A percentile compares a stretch with the other conserved stretches of the same genome.
Evolutionary conservation across 2,888 invertebrate genomes (phyloP).

Genomic region (Esperia sulphurella): DNA sequence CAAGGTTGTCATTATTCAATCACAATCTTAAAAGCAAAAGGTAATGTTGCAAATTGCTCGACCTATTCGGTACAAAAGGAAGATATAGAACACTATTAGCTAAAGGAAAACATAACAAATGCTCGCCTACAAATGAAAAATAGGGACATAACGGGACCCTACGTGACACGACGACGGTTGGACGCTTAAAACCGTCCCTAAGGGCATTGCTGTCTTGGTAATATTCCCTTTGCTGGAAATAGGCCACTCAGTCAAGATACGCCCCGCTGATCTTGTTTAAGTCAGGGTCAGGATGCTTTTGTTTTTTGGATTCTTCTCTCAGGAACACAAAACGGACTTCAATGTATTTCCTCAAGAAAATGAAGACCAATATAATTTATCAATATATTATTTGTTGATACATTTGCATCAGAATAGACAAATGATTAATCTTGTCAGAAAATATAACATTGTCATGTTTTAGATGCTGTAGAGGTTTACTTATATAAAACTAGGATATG

Average conservation of each 20-base stretch:
- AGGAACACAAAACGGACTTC: too few species aligned
- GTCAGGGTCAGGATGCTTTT: slow-evolving; percentile 10
- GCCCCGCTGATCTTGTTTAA: slow-evolving; percentile 27
- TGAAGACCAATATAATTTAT: too few species aligned
- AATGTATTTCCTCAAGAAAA: too few species aligned
- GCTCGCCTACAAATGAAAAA: slow-evolving; percentile 48
- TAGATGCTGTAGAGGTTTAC: too few species aligned
- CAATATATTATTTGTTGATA: too few species aligned
- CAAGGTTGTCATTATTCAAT: neutral
- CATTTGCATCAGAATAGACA: too few species aligned
- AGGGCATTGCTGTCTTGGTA: slow-evolving; percentile 25
- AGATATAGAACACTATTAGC: slow-evolving; percentile 16
- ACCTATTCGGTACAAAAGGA: slow-evolving; percentile 10
- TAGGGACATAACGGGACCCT: slow-evolving; percentile 51
- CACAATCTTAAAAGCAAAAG: neutral
- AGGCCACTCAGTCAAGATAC: slow-evolving; percentile 51
- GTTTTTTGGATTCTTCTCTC: neutral
- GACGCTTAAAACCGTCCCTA: slow-evolving; percentile 30
- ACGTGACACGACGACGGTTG: slow-evolving; percentile 39
- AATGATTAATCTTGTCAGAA: too few species aligned
- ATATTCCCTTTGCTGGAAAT: slow-evolving; percentile 26
- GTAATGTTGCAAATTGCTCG: neutral
- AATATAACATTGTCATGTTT: too few species aligned
- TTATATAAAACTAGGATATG: too few species aligned
- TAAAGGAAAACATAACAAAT: slow-evolving; percentile 23